Evolutionary conservation across 2,113 vertebrate genomes (phyloP), one percentile per base, ranked within the genome.

Genomic region (Typhlomys cinereus): DNA sequence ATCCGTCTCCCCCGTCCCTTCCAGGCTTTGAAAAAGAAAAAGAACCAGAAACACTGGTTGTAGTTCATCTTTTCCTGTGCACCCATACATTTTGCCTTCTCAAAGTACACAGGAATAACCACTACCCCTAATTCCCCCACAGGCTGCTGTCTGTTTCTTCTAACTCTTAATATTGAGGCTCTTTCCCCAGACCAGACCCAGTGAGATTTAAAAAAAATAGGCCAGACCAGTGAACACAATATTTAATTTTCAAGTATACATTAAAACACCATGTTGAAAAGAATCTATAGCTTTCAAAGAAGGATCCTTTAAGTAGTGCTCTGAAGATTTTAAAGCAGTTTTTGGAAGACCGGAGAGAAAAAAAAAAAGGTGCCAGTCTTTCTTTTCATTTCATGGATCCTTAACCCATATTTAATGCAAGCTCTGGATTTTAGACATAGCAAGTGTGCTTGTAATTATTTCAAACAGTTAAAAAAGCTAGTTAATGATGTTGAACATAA

Each of bases 401-500:
- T 99, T 99, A 99, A 98, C 98, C 98, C 98, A 98, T 98, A 98
- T 98, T 98, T 98, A 98, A 98, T 97, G 98, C 98, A 29, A 89
- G 98, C 97, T 98, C 98, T 97, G 98, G 97, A 98, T 98, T 98
- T 98, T 88, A 98, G 97, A 98, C 97, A 96, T 92, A 98, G 98
- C 98, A 98, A 98, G 98, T 98, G 98, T 96, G 98, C 98, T 92
- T 96, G 98, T 99, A 99, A 99, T 99, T 99, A 98, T 98, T 99
- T 99, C 98, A 98, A 99, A 98, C 98, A 98, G 98, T 98, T 99
- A 98, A 99, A 99, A 98, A 97, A 97, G 94, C 97, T 97, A 98
- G 98, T 98, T 98, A 98, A 98, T 99, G 98, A 98, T 98, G 98
- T 99, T 99, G 98, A 98, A 99, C 98, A 98, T 98, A 98, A 98